Percentiles rank a stretch among this genome's conserved stretches.
phyloP scores from a whole-genome alignment of 2,797 vertebrate species.

The Limnodromus scolopaceus region DNA sequence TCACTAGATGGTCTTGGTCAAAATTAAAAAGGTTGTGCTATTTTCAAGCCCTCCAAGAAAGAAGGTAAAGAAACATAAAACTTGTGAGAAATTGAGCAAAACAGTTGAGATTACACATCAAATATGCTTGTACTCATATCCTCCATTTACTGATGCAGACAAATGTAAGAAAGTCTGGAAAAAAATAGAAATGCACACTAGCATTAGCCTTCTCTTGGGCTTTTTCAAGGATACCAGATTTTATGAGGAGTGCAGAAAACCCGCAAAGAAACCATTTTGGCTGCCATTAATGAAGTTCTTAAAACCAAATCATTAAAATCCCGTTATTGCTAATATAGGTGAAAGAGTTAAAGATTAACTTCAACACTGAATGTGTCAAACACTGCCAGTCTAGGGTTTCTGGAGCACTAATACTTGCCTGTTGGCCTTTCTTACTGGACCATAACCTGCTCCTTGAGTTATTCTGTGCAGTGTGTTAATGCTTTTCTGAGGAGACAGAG shows the following conservation, averaged over 20 bases:
- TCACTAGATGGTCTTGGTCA: neutral
- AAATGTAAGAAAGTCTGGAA: neutral
- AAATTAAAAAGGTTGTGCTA: neutral
- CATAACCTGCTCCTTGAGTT: neutral
- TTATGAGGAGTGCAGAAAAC: neutral
- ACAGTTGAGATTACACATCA: neutral
- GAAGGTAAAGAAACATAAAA: neutral
- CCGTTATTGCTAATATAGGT: neutral
- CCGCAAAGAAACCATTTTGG: neutral
- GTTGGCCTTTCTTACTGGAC: neutral
- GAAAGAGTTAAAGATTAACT: neutral
- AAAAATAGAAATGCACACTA: neutral
- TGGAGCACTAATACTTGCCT: neutral
- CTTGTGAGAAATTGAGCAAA: neutral
- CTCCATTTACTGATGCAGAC: neutral
- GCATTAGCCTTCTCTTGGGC: neutral
- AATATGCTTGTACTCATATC: neutral
- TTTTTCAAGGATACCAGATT: neutral
- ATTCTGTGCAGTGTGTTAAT: neutral
- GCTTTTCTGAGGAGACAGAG: neutral
- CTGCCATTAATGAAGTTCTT: neutral
- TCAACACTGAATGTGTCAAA: neutral
- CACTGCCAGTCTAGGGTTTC: neutral
- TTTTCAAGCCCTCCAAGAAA: neutral
- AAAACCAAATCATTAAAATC: neutral